Conservation (phyloP, 2,797 vertebrate species). For the Propithecus perrieri region DNA sequence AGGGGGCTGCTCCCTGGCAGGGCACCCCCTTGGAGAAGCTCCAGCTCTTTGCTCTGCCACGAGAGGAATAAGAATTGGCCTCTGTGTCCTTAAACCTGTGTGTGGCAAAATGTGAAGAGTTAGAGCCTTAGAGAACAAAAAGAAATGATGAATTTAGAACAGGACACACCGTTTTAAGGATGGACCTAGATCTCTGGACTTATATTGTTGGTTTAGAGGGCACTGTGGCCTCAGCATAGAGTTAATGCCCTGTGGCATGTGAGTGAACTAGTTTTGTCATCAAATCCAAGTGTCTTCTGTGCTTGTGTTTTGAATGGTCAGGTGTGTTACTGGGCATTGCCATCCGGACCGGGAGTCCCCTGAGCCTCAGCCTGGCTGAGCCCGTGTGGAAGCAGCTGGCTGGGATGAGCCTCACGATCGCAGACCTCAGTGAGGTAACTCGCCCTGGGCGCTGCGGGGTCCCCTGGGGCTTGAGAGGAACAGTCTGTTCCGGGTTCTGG, state of each 20-base stretch:
- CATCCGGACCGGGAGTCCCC: constrained; percentile 97
- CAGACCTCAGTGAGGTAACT: constrained; percentile 98
- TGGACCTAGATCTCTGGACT: background rate
- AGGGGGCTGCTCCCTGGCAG: background rate
- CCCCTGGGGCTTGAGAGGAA: no score
- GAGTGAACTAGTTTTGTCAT: background rate
- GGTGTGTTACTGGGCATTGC: constrained; percentile 97
- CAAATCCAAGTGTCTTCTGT: background rate
- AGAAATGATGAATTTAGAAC: background rate
- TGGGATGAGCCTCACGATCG: constrained; percentile 99
- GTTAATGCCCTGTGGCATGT: background rate
- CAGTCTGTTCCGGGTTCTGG: background rate
- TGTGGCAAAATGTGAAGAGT: background rate
- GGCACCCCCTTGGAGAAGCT: background rate
- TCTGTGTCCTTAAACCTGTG: background rate
- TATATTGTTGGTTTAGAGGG: background rate
- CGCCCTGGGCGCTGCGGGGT: fast-evolving
- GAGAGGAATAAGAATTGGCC: background rate
- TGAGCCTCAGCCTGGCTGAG: constrained; percentile 98
- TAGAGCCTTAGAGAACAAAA: background rate
- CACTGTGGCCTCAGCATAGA: background rate
- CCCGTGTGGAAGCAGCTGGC: constrained; percentile 99
- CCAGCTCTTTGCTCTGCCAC: background rate
- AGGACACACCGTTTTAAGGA: background rate
- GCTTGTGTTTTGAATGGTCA: constrained; percentile 70